Evolutionary conservation across 2,888 invertebrate species (phyloP), one percentile per base, ranked within the genome.

Genomic region (Pachymerium ferrugineum): DNA sequence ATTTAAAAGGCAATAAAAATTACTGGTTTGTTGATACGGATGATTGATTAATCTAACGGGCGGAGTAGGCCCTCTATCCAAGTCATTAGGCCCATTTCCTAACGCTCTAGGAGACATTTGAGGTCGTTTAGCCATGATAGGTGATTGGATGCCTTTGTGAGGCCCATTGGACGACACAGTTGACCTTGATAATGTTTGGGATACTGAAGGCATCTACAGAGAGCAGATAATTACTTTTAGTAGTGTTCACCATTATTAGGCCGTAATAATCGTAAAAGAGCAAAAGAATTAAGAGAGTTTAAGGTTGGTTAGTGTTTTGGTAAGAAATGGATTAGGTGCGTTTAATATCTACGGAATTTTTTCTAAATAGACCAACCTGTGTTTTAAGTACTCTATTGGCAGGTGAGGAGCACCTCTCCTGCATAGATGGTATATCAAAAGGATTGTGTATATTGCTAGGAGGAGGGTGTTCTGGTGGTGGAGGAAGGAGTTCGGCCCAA

Each of bases 401-500:
- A 16, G 77, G 76, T 33, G 76, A 77, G 14, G 76, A 76, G 73
- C 77, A 76, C 68, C 76, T 75, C 19, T 76, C 74, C 47, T 74
- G 73, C 1, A 75, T 73, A 10, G 77, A 74, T 22, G 77, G 77
- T 28, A 80, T 80, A 8, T 79, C 77, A 6, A 80, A 80, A 4
- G 81, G 79, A 5, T 80, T 80, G 72, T 80, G 78, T 73, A 81
- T 81, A 76, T 80, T 82, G 3, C 82, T 81, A 35, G 75, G 75
- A 8, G 83, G 83, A 10, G 83, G 83, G 76, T 83, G 81, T 71
- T 82, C 83, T 1, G 83, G 83, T 3, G 83, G 83, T 19, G 83
- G 83, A 19, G 83, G 83, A 5, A 83, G 79, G 76, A 83, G 79
- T 77, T 82, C 83, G 16, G 80, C 80, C 78, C 78, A 78, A 71